Evolutionary conservation across 1,140 invertebrate species (phyloP).

Genomic region (Bombus superbus): DNA sequence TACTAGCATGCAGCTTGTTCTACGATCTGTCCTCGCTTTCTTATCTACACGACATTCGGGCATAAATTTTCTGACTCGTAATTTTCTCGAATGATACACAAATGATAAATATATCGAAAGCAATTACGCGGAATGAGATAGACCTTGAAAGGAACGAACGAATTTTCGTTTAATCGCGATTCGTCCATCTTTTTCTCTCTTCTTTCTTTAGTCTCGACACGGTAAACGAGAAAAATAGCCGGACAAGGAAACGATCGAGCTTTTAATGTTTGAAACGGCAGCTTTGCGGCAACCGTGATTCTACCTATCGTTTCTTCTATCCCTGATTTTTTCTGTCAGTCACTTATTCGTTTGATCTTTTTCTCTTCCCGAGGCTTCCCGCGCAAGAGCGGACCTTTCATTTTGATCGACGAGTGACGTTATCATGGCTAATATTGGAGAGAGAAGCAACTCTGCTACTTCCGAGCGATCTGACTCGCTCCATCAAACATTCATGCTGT

Average conservation of each 20-base stretch:
- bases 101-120: not conserved
- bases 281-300: conserved; percentile 32
- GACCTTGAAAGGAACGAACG: conserved; percentile 8
- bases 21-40: conserved; percentile 36
- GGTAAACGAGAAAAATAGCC: not conserved
- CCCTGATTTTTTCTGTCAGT: conserved; percentile 44
- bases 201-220: too few species aligned
- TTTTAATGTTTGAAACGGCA: not conserved
- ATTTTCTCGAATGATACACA: conserved; percentile 1
- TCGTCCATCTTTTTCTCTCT: not conserved
- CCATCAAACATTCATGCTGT: conserved; percentile 69
- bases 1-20: not conserved
- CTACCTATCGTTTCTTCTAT: not conserved
- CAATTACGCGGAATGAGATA: not conserved
- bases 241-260: not conserved
- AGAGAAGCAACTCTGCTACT: conserved; percentile 46
- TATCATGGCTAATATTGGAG: conserved; percentile 67
- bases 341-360: conserved; percentile 40
- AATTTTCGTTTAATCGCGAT: not conserved
- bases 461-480: conserved; percentile 61
- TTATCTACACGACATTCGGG: conserved; percentile 26
- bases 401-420: conserved; percentile 67
- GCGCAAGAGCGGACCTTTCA: conserved; percentile 49
- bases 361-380: conserved; percentile 1
- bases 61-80: conserved; percentile 30